Conservation (phyloP, 2,888 invertebrate genomes). For the Cordilura impudica region DNA sequence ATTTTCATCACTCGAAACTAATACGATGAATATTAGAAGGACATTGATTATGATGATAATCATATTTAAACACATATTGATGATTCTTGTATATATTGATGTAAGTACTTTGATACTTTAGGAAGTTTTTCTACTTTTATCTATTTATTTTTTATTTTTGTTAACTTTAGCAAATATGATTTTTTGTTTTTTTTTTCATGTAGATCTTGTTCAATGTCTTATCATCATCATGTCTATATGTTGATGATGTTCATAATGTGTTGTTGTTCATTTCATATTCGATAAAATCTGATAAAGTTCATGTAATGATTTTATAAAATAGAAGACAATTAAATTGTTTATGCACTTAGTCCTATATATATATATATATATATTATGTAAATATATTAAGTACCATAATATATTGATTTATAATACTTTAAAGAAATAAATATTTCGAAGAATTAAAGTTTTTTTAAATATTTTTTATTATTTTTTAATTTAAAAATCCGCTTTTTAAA, state of each 20-base stretch:
- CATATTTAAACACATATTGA: not conserved
- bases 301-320: not conserved
- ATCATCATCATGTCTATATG: slow-evolving; percentile 15
- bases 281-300: not conserved
- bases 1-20: slow-evolving; percentile 8
- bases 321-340: not conserved
- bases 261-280: not conserved
- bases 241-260: not conserved
- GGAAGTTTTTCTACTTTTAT: not conserved
- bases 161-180: not conserved
- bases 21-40: not conserved
- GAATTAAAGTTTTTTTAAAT: not conserved
- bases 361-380: not conserved
- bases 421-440: not conserved
- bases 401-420: not conserved
- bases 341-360: not conserved
- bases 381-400: not conserved
- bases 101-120: too few relatives aligned
- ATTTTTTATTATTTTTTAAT: not conserved
- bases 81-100: slow-evolving; percentile 3
- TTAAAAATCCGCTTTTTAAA: not conserved
- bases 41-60: not conserved
- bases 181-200: slow-evolving; percentile 2
- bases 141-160: not conserved
- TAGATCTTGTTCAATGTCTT: slow-evolving; percentile 14